Percentiles rank a stretch among this genome's conserved stretches.
phyloP scores from a whole-genome alignment of 2,113 vertebrate genomes.

The Sterna hirundo region DNA sequence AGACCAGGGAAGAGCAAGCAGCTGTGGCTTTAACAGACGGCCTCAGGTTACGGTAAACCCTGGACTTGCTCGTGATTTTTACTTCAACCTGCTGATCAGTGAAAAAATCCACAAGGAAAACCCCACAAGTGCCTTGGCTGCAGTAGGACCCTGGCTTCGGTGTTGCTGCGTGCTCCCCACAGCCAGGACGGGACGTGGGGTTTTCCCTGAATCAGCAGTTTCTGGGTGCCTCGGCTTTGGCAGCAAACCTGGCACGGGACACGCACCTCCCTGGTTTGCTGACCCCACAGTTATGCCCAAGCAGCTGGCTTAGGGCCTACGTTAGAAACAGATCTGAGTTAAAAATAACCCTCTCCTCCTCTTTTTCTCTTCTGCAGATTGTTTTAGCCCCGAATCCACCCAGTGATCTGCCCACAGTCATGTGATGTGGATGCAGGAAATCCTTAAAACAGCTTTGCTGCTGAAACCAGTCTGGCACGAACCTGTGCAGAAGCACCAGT shows the following conservation, averaged over 20 bases:
- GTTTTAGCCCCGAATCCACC: neutral
- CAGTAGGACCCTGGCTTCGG: neutral
- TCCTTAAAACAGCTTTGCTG: neutral
- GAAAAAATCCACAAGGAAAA: neutral
- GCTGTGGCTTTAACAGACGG: neutral
- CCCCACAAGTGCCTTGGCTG: neutral
- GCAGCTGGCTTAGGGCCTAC: neutral
- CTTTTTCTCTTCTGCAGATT: neutral
- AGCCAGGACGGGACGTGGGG: neutral
- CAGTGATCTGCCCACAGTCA: neutral
- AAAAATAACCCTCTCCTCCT: neutral
- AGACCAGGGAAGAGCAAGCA: neutral
- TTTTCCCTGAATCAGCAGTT: accelerated
- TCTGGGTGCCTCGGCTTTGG: neutral
- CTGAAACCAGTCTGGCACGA: neutral
- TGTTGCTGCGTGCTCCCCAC: neutral
- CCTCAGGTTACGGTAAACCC: neutral
- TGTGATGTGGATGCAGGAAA: neutral
- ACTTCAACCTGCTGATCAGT: neutral
- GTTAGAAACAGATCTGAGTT: neutral
- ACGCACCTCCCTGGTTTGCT: neutral
- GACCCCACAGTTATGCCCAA: accelerated
- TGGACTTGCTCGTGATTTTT: neutral
- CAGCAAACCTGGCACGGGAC: neutral
- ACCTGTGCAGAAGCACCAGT: neutral